These are phyloP conservation scores for Formicarius rufipectus DNA, from an alignment of 2,113 vertebrate species.

Conservation along the genomic window DNA sequence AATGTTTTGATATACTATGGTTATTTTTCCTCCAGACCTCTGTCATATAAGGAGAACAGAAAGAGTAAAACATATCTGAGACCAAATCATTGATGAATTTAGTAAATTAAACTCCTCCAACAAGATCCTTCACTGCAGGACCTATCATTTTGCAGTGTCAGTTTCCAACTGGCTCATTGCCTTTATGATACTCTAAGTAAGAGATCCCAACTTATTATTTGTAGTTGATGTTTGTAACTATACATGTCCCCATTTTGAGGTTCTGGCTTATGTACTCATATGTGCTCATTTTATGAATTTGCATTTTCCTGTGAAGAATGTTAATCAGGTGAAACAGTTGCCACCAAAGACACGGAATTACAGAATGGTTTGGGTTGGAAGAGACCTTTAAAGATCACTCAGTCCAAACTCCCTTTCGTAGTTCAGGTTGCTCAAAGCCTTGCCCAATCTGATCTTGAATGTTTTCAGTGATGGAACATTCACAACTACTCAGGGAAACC, in stretches of 20 bases:
- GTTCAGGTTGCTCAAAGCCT: background rate
- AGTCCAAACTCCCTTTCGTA: background rate
- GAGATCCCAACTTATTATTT: background rate
- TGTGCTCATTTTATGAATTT: background rate
- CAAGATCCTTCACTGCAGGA: background rate
- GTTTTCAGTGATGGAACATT: rapidly evolving
- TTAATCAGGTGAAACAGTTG: background rate
- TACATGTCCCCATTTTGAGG: background rate
- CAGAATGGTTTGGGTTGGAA: background rate
- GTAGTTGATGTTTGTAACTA: background rate
- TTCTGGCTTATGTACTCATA: background rate
- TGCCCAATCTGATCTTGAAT: background rate
- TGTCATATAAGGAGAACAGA: background rate
- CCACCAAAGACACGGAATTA: background rate
- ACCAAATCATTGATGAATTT: background rate
- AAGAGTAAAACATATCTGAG: background rate
- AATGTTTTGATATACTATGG: background rate
- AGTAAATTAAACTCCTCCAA: background rate
- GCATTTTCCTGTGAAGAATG: background rate
- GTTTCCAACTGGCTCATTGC: background rate
- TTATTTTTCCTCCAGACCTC: background rate
- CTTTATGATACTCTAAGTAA: background rate
- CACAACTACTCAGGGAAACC: background rate
- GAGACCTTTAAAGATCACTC: background rate
- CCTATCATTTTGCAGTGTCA: background rate